A percentile compares a stretch with the other conserved stretches of the same genome.
Conservation (phyloP, 2,888 invertebrate genomes). For the Clanis bilineata region DNA sequence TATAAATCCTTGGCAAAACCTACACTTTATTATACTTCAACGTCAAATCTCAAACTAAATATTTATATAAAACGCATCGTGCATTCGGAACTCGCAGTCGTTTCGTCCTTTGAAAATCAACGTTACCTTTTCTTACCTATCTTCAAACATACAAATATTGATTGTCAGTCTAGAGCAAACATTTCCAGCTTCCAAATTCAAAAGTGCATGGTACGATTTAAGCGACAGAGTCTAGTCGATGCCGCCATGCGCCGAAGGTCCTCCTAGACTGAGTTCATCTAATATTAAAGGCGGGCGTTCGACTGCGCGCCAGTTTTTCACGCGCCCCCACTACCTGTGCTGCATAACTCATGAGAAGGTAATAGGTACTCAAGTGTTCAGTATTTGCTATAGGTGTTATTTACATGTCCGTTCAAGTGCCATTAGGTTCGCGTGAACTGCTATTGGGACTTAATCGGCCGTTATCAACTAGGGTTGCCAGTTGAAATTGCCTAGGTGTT, state of each 20-base stretch:
- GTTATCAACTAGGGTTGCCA: conserved; percentile 4
- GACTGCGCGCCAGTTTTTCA: conserved; percentile 68
- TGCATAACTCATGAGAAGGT: conserved; percentile 76
- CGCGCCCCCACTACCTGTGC: conserved; percentile 61
- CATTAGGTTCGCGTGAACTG: conserved; percentile 5
- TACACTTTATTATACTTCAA: background rate
- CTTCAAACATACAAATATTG: conserved; percentile 51
- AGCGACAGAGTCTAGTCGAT: conserved; percentile 65
- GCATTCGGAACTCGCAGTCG: background rate
- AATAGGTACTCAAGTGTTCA: conserved; percentile 70
- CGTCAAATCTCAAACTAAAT: background rate
- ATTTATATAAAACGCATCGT: background rate
- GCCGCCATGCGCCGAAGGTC: conserved; percentile 47
- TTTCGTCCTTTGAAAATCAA: conserved; percentile 21
- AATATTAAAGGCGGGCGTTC: conserved; percentile 68
- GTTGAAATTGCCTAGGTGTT: background rate
- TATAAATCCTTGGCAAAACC: background rate
- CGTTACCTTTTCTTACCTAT: conserved; percentile 34
- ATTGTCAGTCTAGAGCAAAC: conserved; percentile 61
- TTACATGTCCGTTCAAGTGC: conserved; percentile 49
- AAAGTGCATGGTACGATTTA: conserved; percentile 64
- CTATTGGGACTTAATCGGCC: conserved; percentile 2
- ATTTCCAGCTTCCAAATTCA: conserved; percentile 57
- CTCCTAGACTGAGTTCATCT: conserved; percentile 66
- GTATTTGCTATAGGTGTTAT: conserved; percentile 62